Evolutionary conservation across 2,797 vertebrate species (phyloP).

Genomic region (Nannoperca obscura): DNA sequence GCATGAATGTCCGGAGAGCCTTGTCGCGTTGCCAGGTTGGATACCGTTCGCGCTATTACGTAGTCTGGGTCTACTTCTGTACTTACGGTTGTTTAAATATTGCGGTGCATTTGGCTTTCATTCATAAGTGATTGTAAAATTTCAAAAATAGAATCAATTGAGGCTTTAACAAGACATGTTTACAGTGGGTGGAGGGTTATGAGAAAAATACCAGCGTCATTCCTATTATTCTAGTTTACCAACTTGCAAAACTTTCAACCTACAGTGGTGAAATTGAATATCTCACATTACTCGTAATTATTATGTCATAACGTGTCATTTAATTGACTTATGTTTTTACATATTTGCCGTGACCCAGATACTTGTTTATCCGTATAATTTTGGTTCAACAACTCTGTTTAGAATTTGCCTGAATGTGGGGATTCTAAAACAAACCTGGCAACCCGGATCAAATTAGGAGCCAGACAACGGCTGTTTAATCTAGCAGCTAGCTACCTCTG

Average conservation of each 20-base stretch:
- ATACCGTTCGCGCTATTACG: neutral
- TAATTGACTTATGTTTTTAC: neutral
- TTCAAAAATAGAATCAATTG: neutral
- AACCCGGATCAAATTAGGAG: conserved; percentile 50
- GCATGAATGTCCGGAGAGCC: neutral
- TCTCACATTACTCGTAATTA: neutral
- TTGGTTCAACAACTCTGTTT: neutral
- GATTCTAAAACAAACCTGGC: conserved; percentile 55
- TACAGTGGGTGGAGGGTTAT: no score
- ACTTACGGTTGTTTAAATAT: neutral
- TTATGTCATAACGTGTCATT: neutral
- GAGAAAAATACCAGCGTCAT: neutral
- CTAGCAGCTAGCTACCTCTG: conserved; percentile 5
- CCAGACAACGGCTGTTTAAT: conserved; percentile 12
- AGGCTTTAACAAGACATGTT: neutral
- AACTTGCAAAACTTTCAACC: neutral
- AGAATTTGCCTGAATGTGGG: neutral
- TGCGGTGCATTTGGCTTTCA: neutral
- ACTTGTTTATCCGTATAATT: neutral
- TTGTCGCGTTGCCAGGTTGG: conserved; percentile 67
- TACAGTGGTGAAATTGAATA: neutral
- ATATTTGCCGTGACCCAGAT: neutral
- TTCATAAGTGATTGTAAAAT: neutral
- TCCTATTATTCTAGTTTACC: neutral
- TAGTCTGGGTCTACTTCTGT: no score